Evolutionary conservation across 2,888 invertebrate genomes (phyloP).

Genomic region (Neocrepidodera transversa): DNA sequence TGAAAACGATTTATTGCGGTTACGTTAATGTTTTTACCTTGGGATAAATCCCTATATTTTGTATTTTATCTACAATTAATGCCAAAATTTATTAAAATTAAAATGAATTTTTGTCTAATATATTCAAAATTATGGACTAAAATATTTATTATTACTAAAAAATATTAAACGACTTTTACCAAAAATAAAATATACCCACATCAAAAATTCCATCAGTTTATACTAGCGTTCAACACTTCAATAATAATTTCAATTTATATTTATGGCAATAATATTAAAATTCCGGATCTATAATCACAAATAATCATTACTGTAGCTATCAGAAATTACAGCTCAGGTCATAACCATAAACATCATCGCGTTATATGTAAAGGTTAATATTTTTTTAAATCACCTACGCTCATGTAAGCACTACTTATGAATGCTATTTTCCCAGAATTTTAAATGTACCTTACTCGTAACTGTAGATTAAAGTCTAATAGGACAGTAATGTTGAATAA

Average conservation of each 20-base stretch:
- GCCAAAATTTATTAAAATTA: too few species aligned
- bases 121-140: too few species aligned
- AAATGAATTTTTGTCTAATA: too few species aligned
- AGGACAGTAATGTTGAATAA: slow-evolving; percentile 28
- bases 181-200: too few species aligned
- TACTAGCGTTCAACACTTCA: not conserved
- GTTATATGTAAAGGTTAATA: slow-evolving; percentile 7
- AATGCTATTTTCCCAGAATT: slow-evolving; percentile 32
- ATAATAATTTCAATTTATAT: not conserved
- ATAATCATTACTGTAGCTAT: not conserved
- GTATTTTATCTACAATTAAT: too few species aligned
- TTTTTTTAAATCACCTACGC: slow-evolving; percentile 20
- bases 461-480: slow-evolving; percentile 33
- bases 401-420: slow-evolving; percentile 17
- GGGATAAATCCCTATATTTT: too few species aligned
- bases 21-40: too few species aligned
- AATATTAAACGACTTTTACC: too few species aligned
- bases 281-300: not conserved
- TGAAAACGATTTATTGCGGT: too few species aligned
- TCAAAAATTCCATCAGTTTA: too few species aligned
- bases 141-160: too few species aligned
- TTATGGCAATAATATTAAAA: not conserved
- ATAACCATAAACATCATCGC: slow-evolving; percentile 24
- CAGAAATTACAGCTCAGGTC: not conserved
- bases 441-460: slow-evolving; percentile 30